phyloP scores from a whole-genome alignment of 1,140 invertebrate genomes.

The Trinorchestia longiramus region DNA sequence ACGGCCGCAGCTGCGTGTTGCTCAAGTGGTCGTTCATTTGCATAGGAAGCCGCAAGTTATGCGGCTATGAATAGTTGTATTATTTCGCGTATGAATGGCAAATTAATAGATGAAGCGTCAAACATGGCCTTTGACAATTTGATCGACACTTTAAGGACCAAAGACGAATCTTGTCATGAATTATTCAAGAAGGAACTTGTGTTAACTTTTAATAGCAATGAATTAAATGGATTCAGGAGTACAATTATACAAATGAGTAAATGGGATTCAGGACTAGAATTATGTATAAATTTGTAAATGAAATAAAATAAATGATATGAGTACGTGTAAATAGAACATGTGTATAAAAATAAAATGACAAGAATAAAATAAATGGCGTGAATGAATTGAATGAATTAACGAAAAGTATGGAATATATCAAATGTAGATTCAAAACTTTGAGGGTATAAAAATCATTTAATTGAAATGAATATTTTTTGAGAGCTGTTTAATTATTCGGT shows the following conservation, averaged over 20 bases:
- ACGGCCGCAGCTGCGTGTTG: slow-evolving; percentile 3
- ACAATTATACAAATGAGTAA: neutral
- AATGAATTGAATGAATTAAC: neutral
- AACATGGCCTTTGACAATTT: neutral
- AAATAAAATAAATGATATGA: no score
- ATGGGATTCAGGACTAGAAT: neutral
- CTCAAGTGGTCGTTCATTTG: neutral
- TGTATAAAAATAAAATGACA: neutral
- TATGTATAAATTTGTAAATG: neutral
- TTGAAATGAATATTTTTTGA: neutral
- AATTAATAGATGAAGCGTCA: neutral
- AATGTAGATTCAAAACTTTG: neutral
- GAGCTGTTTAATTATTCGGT: neutral
- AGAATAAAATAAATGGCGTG: neutral
- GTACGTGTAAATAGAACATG: no score
- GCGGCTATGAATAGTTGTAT: neutral
- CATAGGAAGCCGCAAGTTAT: neutral
- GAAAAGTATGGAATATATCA: neutral
- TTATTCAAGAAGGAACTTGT: neutral
- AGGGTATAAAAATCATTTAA: neutral
- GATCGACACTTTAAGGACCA: neutral
- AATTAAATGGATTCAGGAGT: neutral
- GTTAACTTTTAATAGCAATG: neutral
- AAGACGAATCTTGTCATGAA: neutral
- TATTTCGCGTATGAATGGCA: neutral